These are phyloP conservation scores for Furnarius figulus DNA, from an alignment of 2,113 vertebrate species.

Conservation along the genomic window DNA sequence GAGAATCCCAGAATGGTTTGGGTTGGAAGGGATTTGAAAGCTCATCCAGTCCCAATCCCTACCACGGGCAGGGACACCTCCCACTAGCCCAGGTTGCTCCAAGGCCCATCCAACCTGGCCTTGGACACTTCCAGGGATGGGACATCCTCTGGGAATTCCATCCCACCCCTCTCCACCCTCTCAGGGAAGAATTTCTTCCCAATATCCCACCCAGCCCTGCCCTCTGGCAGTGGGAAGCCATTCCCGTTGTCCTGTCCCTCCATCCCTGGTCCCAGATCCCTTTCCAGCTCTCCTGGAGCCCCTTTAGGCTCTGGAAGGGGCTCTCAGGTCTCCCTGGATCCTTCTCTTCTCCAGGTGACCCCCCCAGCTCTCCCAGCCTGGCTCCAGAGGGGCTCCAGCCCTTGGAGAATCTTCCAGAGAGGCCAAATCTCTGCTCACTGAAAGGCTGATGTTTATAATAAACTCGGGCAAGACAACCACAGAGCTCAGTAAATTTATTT, in stretches of 20 bases:
- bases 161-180: background rate
- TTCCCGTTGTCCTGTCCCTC: background rate
- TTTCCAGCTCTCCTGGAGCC: background rate
- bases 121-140: background rate
- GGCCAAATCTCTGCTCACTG: background rate
- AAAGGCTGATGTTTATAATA: background rate
- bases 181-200: background rate
- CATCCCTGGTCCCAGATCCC: background rate
- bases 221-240: background rate
- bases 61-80: background rate
- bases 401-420: too few species aligned
- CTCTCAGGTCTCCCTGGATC: background rate
- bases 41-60: background rate
- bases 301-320: background rate
- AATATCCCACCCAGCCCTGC: background rate
- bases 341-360: background rate
- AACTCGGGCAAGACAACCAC: background rate
- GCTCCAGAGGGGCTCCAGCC: background rate
- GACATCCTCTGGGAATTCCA: background rate
- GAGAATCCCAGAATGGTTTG: background rate
- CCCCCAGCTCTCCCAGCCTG: background rate
- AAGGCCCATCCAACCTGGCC: background rate
- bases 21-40: background rate
- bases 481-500: too few species aligned
- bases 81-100: background rate